Base-by-base conservation (phyloP, 1,140 invertebrate species). In the Polypedilum vanderplanki region DNA sequence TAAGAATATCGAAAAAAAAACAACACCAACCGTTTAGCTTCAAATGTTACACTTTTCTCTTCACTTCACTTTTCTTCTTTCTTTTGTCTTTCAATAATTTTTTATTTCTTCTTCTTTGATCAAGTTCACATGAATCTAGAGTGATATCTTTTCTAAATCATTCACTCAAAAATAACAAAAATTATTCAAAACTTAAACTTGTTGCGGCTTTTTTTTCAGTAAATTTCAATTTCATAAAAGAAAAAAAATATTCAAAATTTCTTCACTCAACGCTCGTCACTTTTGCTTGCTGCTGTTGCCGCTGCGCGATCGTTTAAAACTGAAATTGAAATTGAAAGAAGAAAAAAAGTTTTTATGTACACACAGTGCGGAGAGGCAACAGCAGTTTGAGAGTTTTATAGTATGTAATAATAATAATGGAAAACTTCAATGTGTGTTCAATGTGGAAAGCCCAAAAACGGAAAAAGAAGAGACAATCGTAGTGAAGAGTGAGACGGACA, bases 351-450 rank as follows among this genome's bases (percentile, higher is more conserved):
- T 18, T 70, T 70, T 57, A 57, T n/a, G 46, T n/a, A 57, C 4
- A 57, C 12, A 57, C n/a, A 33, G 24, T 5, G 24, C 24, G 24
- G 24, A 33, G 24, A 33, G 24, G 2, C 24, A 33, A 33, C n/a
- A 33, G 24, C 24, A 33, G 24, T 33, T 33, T 33, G 24, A 33
- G 24, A 33, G 24, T 33, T 33, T 33, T 33, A 33, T 33, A 33
- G 12, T 57, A n/a, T 57, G n/a, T 57, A 57, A 57, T 12, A 57
- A 57, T 70, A 70, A 70, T 70, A 70, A 70, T 70, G 65, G 65
- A 70, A 70, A 70, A 70, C 65, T 70, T 70, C 65, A 70, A 70
- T 70, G 65, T 70, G 65, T 70, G 46, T 57, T 57, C 46, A 57
- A 70, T 70, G 20, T 70, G 65, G 65, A 70, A 70, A 70, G 65